Evolutionary conservation across 2,888 invertebrate genomes (phyloP).

Genomic region (Chouioia cunea): DNA sequence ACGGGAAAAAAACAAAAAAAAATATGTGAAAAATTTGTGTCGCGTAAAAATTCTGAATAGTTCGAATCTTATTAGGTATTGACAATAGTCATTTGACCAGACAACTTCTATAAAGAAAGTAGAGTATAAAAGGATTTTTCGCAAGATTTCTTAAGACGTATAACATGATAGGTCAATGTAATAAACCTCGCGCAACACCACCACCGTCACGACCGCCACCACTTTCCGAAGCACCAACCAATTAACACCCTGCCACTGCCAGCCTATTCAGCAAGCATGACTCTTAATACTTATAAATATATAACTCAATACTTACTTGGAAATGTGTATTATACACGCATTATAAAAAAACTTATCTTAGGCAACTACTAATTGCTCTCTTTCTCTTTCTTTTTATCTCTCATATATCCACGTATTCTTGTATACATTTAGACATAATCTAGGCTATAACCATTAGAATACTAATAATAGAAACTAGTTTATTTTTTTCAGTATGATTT

Average conservation of each 20-base stretch:
- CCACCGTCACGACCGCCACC: constrained; percentile 51
- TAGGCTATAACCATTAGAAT: constrained; percentile 14
- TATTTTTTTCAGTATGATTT: constrained; percentile 19
- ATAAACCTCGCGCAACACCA: constrained; percentile 42
- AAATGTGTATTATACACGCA: constrained; percentile 48
- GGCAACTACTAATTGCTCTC: constrained; percentile 33
- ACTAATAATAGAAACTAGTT: constrained; percentile 40
- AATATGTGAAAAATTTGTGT: no score
- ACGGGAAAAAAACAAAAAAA: no score
- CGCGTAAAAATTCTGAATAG: no score
- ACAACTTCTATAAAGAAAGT: no score
- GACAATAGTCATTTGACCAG: no score
- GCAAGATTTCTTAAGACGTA: neutral
- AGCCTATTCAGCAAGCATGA: constrained; percentile 65
- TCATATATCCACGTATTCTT: constrained; percentile 45
- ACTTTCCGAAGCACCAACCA: constrained; percentile 66
- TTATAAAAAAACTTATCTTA: constrained; percentile 43
- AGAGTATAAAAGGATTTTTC: neutral
- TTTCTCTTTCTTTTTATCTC: constrained; percentile 4
- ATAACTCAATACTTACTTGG: constrained; percentile 37
- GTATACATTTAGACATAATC: constrained; percentile 36
- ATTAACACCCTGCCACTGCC: constrained; percentile 63
- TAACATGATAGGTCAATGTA: neutral
- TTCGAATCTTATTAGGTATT: no score
- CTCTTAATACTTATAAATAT: constrained; percentile 52